Base-by-base conservation (phyloP, 2,888 invertebrate species). In the Meteorus cinctellus region DNA sequence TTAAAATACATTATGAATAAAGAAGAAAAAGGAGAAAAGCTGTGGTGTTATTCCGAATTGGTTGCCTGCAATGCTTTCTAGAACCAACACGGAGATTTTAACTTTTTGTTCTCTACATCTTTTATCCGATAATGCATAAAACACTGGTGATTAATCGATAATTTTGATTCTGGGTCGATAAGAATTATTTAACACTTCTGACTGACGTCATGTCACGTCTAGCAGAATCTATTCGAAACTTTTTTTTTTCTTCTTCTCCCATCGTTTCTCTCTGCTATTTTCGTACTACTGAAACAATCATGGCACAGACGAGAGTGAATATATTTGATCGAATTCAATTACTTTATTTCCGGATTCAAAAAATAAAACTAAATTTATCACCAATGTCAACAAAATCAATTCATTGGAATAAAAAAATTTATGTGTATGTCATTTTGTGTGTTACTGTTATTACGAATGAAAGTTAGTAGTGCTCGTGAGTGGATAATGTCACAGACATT, bases 401-500 rank as follows among this genome's bases (percentile, higher is more conserved):
- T 41, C 41, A 41, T 41, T 41, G 12, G 8, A 41, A 12, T 12
- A 41, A 41, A 41, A 41, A 41, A 41, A 41, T 41, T 48, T 48
- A n/a, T n/a, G 5, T 48, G 48, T 48, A n/a, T 48, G 14, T 4
- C 4, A 48, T 48, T 48, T 41, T 12, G 8, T 8, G 0, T 5
- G 41, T 8, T 12, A 41, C 12, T 41, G 41, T 8, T 41, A 41
- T 41, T 41, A 12, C 12, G 12, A 41, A 55, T 24, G n/a, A 14
- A 60, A 8, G 24, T 24, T 60, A 19, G 24, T 12, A 24, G 12
- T 4, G 12, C 59, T 29, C 5, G 59, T 27, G 12, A 60, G n/a
- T 60, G 59, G 29, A 60, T 48, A 60, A 60, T 60, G 59, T 29
- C 59, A 60, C 59, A 60, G 55, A 24, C 59, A 60, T 48, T 48